Percentiles rank a stretch among this genome's conserved stretches.
These are phyloP conservation scores for Dipus sagitta DNA, from an alignment of 2,797 vertebrate genomes.

Conservation along the genomic window DNA sequence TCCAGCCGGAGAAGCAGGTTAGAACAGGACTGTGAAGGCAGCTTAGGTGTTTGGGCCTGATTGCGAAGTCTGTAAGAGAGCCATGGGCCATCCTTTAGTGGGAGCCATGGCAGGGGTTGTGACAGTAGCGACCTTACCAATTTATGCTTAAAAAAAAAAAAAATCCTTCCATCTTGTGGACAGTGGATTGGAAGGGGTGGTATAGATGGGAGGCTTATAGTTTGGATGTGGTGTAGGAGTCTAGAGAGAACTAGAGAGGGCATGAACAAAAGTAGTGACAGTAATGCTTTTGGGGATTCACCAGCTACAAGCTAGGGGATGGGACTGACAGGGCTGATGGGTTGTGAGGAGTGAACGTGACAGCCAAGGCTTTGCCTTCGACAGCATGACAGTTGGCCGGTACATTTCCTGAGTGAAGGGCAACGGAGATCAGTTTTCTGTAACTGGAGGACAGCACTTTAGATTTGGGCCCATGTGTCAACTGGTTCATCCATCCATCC, in stretches of 20 bases:
- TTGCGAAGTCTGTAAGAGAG: not conserved
- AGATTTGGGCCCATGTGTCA: not conserved
- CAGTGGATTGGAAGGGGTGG: not conserved
- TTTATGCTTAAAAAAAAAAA: not conserved
- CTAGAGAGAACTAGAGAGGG: constrained; percentile 21
- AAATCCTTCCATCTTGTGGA: not conserved
- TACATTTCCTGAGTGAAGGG: not conserved
- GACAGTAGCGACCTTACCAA: not conserved
- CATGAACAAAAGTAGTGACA: not conserved
- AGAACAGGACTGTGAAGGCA: not conserved
- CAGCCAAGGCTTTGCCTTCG: not conserved
- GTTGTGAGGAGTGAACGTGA: not conserved
- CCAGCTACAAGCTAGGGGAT: not conserved
- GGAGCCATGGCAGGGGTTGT: not conserved
- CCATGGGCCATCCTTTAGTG: not conserved
- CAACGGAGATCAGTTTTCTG: not conserved
- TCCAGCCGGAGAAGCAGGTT: not conserved
- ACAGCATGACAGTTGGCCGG: not conserved
- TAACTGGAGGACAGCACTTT: not conserved
- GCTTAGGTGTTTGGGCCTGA: not conserved
- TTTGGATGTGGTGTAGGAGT: constrained; percentile 5
- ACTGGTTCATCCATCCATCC: not conserved
- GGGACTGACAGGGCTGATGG: not conserved
- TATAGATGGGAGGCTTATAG: not conserved
- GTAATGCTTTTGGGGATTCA: not conserved